These are phyloP conservation scores for Drosophila pruinosa DNA, from an alignment of 1,140 invertebrate genomes.

Conservation along the genomic window DNA sequence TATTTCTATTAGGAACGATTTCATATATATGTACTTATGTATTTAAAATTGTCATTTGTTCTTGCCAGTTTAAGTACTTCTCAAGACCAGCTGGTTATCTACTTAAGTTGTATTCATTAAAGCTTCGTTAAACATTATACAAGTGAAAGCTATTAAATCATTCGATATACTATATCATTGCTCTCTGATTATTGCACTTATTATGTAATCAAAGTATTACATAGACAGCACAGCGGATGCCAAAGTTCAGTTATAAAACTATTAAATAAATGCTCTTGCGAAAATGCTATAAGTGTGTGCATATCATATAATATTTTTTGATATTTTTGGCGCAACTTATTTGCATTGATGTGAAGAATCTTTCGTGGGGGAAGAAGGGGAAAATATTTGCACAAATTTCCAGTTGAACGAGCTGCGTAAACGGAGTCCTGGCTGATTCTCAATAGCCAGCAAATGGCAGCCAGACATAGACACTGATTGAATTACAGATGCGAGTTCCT, in stretches of 20 bases:
- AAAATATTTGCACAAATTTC: conserved; percentile 68
- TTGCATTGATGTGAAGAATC: conserved; percentile 70
- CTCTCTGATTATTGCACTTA: not conserved
- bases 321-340: conserved; percentile 62
- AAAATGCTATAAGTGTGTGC: conserved; percentile 45
- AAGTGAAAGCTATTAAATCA: not conserved
- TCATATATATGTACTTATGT: too few relatives aligned
- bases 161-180: not conserved
- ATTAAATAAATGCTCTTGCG: conserved; percentile 38
- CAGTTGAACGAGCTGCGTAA: conserved; percentile 71
- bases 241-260: not conserved
- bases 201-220: not conserved
- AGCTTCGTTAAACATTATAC: too few relatives aligned
- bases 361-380: not conserved
- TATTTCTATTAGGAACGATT: too few relatives aligned
- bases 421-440: conserved; percentile 35
- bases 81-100: too few relatives aligned
- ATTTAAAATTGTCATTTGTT: too few relatives aligned
- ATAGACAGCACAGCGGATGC: not conserved
- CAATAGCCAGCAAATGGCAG: conserved; percentile 64
- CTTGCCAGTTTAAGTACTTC: too few relatives aligned
- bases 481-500: conserved; percentile 82
- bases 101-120: too few relatives aligned
- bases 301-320: conserved; percentile 57
- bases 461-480: conserved; percentile 81